phyloP scores from a whole-genome alignment of 2,797 vertebrate genomes.

The Phrynocephalus vlangalii region DNA sequence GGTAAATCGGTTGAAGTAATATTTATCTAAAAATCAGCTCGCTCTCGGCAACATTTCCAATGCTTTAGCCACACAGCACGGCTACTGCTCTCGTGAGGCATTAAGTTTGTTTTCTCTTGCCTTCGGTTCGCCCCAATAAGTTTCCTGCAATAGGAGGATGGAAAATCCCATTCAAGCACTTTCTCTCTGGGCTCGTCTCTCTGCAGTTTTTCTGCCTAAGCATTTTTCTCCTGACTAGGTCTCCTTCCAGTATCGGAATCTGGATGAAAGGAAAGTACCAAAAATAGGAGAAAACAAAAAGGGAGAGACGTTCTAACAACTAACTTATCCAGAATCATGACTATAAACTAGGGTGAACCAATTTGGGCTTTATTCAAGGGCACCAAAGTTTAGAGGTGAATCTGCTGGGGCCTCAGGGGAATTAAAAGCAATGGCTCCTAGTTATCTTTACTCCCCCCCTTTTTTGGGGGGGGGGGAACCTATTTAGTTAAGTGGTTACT shows the following conservation, averaged over 20 bases:
- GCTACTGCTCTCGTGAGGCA: not conserved
- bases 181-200: not conserved
- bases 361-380: too few relatives aligned
- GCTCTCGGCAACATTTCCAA: not conserved
- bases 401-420: too few relatives aligned
- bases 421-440: too few relatives aligned
- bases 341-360: too few relatives aligned
- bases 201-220: not conserved
- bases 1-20: slow-evolving; percentile 12
- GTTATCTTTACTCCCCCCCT: too few relatives aligned
- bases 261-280: not conserved
- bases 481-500: too few relatives aligned
- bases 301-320: not conserved
- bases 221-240: not conserved
- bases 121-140: not conserved
- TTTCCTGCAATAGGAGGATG: not conserved
- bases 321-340: too few relatives aligned
- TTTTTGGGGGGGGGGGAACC: too few relatives aligned
- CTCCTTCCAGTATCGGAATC: not conserved
- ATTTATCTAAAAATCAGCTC: slow-evolving; percentile 1
- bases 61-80: not conserved
- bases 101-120: slow-evolving; percentile 23
- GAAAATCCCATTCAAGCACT: slow-evolving; percentile 8
- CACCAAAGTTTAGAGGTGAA: too few relatives aligned
- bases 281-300: not conserved